These are phyloP conservation scores for Ferrisia virgata DNA, from an alignment of 2,888 invertebrate genomes.

Conservation along the genomic window DNA sequence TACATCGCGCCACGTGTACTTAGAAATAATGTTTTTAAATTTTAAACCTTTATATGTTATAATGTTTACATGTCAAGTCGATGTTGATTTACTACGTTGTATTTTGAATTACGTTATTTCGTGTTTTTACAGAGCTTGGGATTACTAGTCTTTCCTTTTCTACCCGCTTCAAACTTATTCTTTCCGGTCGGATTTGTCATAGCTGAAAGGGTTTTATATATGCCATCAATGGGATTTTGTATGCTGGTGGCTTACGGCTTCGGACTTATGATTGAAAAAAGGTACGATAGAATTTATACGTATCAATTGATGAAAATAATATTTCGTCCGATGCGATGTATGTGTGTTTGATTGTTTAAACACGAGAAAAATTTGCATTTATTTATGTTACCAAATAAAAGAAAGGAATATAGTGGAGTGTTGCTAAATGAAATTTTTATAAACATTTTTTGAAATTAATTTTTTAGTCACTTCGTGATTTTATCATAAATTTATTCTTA, in stretches of 20 bases:
- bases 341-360: neutral
- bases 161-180: constrained; percentile 94
- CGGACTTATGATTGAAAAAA: constrained; percentile 65
- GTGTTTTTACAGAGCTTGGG: constrained; percentile 70
- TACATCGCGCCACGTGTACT: neutral
- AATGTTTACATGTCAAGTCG: constrained; percentile 6
- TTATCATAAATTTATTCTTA: too few species aligned
- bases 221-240: constrained; percentile 97
- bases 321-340: neutral
- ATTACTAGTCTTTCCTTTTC: constrained; percentile 82
- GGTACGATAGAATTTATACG: constrained; percentile 52
- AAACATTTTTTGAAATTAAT: too few species aligned
- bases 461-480: too few species aligned
- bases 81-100: constrained; percentile 1
- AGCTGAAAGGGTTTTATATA: constrained; percentile 91
- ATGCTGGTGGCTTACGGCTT: constrained; percentile 86
- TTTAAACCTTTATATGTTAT: constrained; percentile 9
- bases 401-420: too few species aligned
- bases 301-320: neutral
- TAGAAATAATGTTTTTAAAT: constrained; percentile 16
- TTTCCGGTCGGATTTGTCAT: constrained; percentile 97
- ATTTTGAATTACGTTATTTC: constrained; percentile 44
- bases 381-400: too few species aligned
- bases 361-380: too few species aligned
- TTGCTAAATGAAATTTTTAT: too few species aligned